phyloP scores from a whole-genome alignment of 2,113 vertebrate genomes.

The Ictalurus punctatus region DNA sequence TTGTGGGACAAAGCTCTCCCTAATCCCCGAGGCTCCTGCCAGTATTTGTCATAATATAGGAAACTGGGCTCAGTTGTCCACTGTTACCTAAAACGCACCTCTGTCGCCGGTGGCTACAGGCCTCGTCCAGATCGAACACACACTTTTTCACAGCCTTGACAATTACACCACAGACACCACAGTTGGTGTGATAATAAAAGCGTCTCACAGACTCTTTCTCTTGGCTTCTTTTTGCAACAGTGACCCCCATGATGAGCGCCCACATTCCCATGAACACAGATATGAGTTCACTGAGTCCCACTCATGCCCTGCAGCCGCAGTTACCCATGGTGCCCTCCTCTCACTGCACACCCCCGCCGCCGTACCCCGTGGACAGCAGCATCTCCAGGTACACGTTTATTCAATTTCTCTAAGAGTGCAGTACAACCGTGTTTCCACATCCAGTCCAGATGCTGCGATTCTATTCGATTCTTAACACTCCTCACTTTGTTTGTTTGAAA shows the following conservation, averaged over 20 bases:
- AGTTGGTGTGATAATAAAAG: background rate
- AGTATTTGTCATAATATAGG: conserved; percentile 54
- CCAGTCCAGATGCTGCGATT: background rate
- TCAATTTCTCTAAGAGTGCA: background rate
- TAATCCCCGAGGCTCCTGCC: conserved; percentile 54
- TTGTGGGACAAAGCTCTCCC: conserved; percentile 53
- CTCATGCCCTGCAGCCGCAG: conserved; percentile 88
- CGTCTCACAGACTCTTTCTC: conserved; percentile 1
- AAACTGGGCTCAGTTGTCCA: conserved; percentile 45
- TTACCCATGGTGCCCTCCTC: conserved; percentile 95
- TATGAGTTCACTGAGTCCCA: conserved; percentile 95
- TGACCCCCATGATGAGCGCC: conserved; percentile 93
- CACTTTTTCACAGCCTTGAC: background rate
- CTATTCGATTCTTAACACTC: background rate
- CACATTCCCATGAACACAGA: conserved; percentile 95
- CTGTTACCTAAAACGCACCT: conserved; percentile 3
- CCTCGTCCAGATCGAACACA: background rate
- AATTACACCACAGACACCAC: background rate
- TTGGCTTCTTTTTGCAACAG: conserved; percentile 73
- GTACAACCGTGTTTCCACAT: background rate
- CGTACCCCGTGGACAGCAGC: conserved; percentile 98
- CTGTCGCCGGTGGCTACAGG: conserved; percentile 11
- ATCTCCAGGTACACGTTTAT: conserved; percentile 88
- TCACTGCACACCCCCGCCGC: conserved; percentile 97
- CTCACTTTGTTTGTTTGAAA: background rate